Percentiles rank a stretch among this genome's conserved stretches.
Evolutionary conservation across 2,888 invertebrate species (phyloP).

Genomic region (Apomyelois bistriatella): DNA sequence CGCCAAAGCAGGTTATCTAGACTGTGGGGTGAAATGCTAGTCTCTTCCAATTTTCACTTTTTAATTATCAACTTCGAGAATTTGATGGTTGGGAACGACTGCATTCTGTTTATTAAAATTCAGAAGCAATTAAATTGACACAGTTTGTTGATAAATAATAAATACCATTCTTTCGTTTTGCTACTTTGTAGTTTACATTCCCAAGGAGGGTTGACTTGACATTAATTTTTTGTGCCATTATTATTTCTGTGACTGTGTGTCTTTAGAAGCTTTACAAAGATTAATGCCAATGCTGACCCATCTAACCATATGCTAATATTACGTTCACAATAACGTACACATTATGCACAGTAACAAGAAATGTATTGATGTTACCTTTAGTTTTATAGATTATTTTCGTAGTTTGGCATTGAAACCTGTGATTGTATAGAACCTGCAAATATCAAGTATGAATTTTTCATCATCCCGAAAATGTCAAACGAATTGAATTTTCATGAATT

Average conservation of each 20-base stretch:
- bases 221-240: too few species aligned
- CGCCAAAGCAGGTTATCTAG: constrained; percentile 66
- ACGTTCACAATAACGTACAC: too few species aligned
- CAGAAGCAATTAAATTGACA: background rate
- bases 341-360: too few species aligned
- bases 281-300: too few species aligned
- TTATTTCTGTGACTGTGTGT: too few species aligned
- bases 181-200: too few species aligned
- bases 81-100: constrained; percentile 39
- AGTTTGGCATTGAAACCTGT: background rate
- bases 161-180: background rate
- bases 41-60: constrained; percentile 66
- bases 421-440: background rate
- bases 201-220: too few species aligned
- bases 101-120: constrained; percentile 13
- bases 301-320: too few species aligned
- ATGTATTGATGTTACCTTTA: too few species aligned
- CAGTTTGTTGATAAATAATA: background rate
- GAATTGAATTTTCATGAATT: background rate
- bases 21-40: constrained; percentile 54
- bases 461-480: background rate
- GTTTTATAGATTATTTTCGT: too few species aligned
- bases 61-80: constrained; percentile 67
- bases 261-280: too few species aligned
- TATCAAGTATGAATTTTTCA: constrained; percentile 17